Base-by-base conservation (phyloP, 2,888 invertebrate species). In the Hermaeophaga mercurialis region DNA sequence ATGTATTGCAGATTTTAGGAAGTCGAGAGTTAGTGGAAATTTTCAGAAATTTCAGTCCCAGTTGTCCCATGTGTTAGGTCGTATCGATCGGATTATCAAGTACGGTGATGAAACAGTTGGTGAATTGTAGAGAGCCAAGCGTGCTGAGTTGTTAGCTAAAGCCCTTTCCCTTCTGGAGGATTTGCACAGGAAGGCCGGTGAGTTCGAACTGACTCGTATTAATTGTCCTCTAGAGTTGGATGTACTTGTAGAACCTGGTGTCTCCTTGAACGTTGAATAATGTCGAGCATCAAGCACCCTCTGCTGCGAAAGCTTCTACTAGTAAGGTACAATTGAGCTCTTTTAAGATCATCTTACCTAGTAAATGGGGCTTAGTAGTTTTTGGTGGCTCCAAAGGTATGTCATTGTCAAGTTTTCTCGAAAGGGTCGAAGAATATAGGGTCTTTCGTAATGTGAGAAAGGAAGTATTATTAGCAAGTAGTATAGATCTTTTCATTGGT, bases 321-420 rank as follows among this genome's bases (percentile, higher is more conserved):
- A n/a, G n/a, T n/a, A n/a, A n/a, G n/a, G n/a, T n/a, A n/a, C n/a
- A n/a, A n/a, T n/a, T n/a, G n/a, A n/a, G n/a, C n/a, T n/a, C n/a
- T n/a, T n/a, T n/a, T n/a, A n/a, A n/a, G n/a, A n/a, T n/a, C n/a
- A 39, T 39, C 2, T 19, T 24, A 14, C 24, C 43, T 5, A 5
- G 7, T 14, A 43, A 52, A 17, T 43, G 43, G 52, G 24, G 43
- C 19, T 15, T 17, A 1, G 8, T 36, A 7, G 47, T 57, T 22
- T 28, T 48, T 3, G 58, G 58, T 4, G 44, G 49, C 12, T 34
- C 26, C 12, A 54, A 48, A n/a, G 48, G 31, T 5, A 15, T 41
- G 31, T 57, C 57, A 5, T 15, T 54, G n/a, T 43, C 18, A 18
- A 36, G 48, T 11, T 58, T 58, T 12, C 26, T 58, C 1, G 43